A percentile compares a stretch with the other conserved stretches of the same genome.
phyloP scores from a whole-genome alignment of 1,140 invertebrate species.

The Drosophila willistoni region DNA sequence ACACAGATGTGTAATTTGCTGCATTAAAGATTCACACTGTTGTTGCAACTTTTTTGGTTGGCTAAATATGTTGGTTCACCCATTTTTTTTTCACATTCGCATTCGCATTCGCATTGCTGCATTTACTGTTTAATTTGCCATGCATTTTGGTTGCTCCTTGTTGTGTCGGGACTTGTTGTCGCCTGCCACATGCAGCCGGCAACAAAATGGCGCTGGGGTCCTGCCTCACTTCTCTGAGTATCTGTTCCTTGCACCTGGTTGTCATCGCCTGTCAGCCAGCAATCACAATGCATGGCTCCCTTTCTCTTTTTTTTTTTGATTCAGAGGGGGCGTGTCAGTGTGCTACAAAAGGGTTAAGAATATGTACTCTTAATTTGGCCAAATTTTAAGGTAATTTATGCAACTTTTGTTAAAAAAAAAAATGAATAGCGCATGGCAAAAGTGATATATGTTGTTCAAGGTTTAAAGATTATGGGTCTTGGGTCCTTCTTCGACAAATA shows the following conservation, averaged over 20 bases:
- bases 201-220: slow-evolving; percentile 70
- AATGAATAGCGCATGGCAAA: not conserved
- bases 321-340: slow-evolving; percentile 25
- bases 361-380: slow-evolving; percentile 64
- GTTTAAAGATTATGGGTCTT: too few species aligned
- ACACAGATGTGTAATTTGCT: slow-evolving; percentile 50
- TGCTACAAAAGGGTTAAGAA: slow-evolving; percentile 34
- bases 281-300: slow-evolving; percentile 7
- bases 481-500: too few species aligned
- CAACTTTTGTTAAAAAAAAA: slow-evolving; percentile 24
- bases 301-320: slow-evolving; percentile 29
- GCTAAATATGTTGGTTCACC: slow-evolving; percentile 52
- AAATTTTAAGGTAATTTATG: slow-evolving; percentile 66
- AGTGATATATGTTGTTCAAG: not conserved
- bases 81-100: slow-evolving; percentile 42
- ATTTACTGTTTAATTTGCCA: slow-evolving; percentile 61
- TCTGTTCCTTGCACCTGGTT: slow-evolving; percentile 48
- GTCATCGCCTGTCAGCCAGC: slow-evolving; percentile 50
- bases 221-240: slow-evolving; percentile 9
- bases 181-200: slow-evolving; percentile 73
- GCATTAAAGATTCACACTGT: slow-evolving; percentile 77
- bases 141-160: slow-evolving; percentile 51
- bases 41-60: slow-evolving; percentile 47
- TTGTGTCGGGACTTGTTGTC: slow-evolving; percentile 52
- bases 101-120: slow-evolving; percentile 34